Evolutionary conservation across 2,888 invertebrate genomes (phyloP).

Genomic region (Eueremaeus valkanovi): DNA sequence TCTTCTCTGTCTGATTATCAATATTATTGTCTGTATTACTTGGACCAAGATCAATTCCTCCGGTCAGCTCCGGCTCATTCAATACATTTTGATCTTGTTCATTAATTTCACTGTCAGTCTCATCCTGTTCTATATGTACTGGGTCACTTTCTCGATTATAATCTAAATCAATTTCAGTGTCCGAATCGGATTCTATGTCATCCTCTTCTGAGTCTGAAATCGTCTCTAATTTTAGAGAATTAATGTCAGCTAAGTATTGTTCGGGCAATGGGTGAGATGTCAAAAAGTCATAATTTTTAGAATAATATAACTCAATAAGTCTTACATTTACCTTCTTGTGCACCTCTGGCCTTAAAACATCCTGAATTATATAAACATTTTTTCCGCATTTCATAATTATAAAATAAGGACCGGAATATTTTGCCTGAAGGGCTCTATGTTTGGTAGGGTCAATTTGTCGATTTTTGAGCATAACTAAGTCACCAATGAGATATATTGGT

Average conservation of each 20-base stretch:
- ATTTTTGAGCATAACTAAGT: neutral
- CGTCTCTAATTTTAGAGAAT: neutral
- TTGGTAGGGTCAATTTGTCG: neutral
- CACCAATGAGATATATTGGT: neutral
- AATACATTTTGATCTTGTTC: too few relatives aligned
- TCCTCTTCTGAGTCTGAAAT: too few relatives aligned
- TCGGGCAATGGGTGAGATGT: neutral
- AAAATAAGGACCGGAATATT: neutral
- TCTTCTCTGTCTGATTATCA: neutral
- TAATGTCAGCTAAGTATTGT: neutral
- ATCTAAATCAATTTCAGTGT: too few relatives aligned
- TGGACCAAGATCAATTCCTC: too few relatives aligned
- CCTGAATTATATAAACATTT: neutral
- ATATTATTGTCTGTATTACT: neutral
- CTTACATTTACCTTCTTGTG: neutral
- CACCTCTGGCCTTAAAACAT: neutral
- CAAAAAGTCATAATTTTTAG: neutral
- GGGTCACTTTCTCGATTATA: too few relatives aligned
- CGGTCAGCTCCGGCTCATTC: too few relatives aligned
- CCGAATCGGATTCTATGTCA: too few relatives aligned
- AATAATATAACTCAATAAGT: neutral
- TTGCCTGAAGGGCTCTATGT: neutral
- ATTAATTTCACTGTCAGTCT: neutral
- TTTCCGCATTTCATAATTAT: neutral
- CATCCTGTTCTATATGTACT: neutral